Percentiles rank a stretch among this genome's conserved stretches.
phyloP scores from a whole-genome alignment of 2,797 vertebrate species.

The Remorina albescens region DNA sequence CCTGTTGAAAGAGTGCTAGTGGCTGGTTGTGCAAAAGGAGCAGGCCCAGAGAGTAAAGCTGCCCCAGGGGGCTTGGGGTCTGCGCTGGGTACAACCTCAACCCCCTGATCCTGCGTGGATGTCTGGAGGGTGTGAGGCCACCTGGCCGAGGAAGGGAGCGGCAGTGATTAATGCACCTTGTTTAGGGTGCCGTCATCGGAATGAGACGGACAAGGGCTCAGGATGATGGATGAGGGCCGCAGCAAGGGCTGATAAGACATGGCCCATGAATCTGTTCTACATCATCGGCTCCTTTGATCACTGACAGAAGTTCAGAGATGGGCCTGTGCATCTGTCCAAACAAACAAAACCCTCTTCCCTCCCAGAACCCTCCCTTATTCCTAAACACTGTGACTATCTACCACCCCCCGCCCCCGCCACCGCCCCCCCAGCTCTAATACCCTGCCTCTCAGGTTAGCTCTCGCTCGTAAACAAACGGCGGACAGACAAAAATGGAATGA shows the following conservation, averaged over 20 bases:
- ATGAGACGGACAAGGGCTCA: constrained; percentile 88
- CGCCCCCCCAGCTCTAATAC: constrained; percentile 45
- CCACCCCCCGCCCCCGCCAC: constrained; percentile 19
- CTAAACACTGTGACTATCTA: constrained; percentile 25
- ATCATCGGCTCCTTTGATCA: constrained; percentile 95
- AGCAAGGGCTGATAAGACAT: constrained; percentile 94
- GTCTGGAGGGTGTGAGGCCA: constrained; percentile 91
- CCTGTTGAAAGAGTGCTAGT: constrained; percentile 52
- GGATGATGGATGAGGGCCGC: constrained; percentile 92
- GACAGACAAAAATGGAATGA: constrained; percentile 62
- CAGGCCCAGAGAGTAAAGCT: constrained; percentile 28
- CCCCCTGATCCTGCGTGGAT: constrained; percentile 70
- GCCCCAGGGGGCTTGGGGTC: constrained; percentile 12
- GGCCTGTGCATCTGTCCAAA: constrained; percentile 93
- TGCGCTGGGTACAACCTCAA: constrained; percentile 30
- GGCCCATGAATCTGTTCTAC: constrained; percentile 97
- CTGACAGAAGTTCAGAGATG: constrained; percentile 95
- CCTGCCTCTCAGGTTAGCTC: constrained; percentile 72
- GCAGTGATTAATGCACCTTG: constrained; percentile 96
- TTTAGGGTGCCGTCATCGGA: constrained; percentile 92
- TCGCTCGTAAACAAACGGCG: constrained; percentile 59
- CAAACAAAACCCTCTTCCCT: constrained; percentile 88
- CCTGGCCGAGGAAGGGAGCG: constrained; percentile 87
- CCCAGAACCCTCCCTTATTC: constrained; percentile 58
- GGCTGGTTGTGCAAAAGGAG: constrained; percentile 38